Evolutionary conservation across 2,797 vertebrate genomes (phyloP).

Genomic region (Zalophus californianus): DNA sequence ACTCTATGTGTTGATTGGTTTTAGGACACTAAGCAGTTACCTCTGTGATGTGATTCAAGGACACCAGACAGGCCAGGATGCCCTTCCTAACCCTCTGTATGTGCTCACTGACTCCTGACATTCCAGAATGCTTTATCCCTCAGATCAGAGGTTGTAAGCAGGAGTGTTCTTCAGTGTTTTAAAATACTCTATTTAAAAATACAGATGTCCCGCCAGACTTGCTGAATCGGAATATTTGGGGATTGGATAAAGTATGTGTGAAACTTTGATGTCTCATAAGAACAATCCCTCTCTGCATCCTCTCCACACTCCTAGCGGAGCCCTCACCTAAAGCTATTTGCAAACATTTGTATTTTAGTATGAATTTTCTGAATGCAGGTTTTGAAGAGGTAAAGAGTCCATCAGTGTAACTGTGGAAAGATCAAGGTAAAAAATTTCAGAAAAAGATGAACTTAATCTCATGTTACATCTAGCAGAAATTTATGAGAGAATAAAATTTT

Average conservation of each 20-base stretch:
- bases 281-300: background rate
- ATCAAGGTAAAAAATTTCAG: background rate
- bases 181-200: slow-evolving; percentile 53
- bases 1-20: no score
- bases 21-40: background rate
- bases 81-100: background rate
- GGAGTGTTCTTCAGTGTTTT: background rate
- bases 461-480: background rate
- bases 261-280: background rate
- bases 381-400: background rate
- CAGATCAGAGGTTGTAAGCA: slow-evolving; percentile 40
- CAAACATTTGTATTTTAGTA: background rate
- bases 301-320: background rate
- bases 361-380: background rate
- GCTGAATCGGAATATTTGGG: background rate
- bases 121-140: background rate
- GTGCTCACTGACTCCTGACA: background rate
- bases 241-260: background rate
- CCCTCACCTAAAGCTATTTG: background rate
- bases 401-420: background rate
- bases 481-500: background rate
- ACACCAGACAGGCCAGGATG: no score
- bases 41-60: background rate
- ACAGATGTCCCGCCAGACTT: background rate
- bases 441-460: background rate